phyloP scores from a whole-genome alignment of 1,140 invertebrate species.

The Solen grandis region DNA sequence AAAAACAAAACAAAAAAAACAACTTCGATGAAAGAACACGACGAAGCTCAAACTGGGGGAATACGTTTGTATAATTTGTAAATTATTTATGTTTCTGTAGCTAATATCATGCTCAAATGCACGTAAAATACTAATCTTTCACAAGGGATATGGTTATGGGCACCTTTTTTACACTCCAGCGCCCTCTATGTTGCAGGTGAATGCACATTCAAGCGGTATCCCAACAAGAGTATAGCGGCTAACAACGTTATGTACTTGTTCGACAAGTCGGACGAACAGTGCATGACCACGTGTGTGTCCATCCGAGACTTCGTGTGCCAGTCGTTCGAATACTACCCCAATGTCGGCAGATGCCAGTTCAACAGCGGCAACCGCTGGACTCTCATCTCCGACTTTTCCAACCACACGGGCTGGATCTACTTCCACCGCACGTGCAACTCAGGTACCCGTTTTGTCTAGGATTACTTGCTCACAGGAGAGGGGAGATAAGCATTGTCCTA shows the following conservation, averaged over 20 bases:
- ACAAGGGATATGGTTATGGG: neutral
- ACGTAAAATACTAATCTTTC: neutral
- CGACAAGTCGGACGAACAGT: conserved; percentile 9
- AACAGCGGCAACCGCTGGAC: conserved; percentile 41
- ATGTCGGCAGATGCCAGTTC: conserved; percentile 29
- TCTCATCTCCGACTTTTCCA: neutral
- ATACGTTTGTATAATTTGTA: neutral
- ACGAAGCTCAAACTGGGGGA: too few species aligned
- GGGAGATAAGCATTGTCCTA: too few species aligned
- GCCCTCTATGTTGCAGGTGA: neutral
- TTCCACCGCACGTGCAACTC: conserved; percentile 38
- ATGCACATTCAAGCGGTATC: conserved; percentile 5
- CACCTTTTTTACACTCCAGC: neutral
- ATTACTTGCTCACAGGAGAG: too few species aligned
- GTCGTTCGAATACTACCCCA: conserved; percentile 37
- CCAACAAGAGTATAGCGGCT: conserved; percentile 8
- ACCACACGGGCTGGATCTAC: conserved; percentile 30
- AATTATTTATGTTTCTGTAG: neutral
- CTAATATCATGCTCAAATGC: neutral
- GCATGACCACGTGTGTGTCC: neutral
- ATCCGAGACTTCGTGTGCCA: neutral
- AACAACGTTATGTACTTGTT: conserved; percentile 32
- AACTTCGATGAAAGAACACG: neutral
- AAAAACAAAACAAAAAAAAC: too few species aligned
- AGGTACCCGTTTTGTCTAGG: too few species aligned